Evolutionary conservation across 2,888 invertebrate species (phyloP), one percentile per base, ranked within the genome.

Genomic region (Ectobius pallidus): DNA sequence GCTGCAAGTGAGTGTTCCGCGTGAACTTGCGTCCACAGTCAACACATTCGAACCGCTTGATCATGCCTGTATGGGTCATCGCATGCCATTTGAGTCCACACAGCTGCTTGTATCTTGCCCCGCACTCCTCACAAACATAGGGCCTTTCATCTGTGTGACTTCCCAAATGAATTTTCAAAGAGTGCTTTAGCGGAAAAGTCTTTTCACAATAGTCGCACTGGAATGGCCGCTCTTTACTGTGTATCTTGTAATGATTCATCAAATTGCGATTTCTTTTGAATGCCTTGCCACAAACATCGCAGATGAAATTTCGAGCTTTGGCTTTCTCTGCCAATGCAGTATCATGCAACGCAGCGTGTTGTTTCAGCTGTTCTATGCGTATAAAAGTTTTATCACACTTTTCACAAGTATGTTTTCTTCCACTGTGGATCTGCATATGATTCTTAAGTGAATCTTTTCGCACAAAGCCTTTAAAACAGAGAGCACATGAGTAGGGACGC

Each of bases 361-460:
- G 44, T 44, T 65, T 65, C 16, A 65, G 65, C 6, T 34, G 44
- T 6, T 46, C 46, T 7, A 16, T 65, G 16, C 46, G 44, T 0
- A 39, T 27, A 30, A 65, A 65, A 27, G 65, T 27, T 65, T 65
- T 65, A 27, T 44, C 65, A 46, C 65, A 65, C 7, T 44, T 22
- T 22, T 32, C 46, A 18, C 65, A 65, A 2, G 22, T n/a, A 27
- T 16, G 65, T 14, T 65, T 65, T 11, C 4, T 46, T 22, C 34
- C 34, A 25, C 44, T 27, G 30, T 65, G 65, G 1, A 34, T 44
- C 6, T 46, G 22, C 1, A 27, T 18, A 46, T 65, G 65, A 27
- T 22, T 46, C n/a, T 46, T 42, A 16, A 65, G 27, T 27, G 32
- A 25, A 18, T 27, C 11, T 14, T 42, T 42, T 25, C 25, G 22